Evolutionary conservation across 2,888 invertebrate genomes (phyloP), one percentile per base, ranked within the genome.

Genomic region (Drosophila gaucha): DNA sequence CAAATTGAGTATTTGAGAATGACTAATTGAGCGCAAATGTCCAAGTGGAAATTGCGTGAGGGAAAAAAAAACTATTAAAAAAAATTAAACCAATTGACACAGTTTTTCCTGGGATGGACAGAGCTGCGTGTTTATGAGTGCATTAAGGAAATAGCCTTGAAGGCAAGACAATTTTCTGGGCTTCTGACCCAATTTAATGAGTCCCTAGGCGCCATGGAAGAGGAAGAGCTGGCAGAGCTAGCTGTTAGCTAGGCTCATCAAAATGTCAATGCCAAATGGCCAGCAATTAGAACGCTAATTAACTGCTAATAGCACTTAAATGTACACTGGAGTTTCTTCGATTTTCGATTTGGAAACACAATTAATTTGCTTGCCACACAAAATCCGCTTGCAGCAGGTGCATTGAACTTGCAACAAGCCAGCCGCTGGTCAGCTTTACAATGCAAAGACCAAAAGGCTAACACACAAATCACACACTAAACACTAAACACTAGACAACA

Each of bases 21-120:
- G 66, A 80, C 62, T 76, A 86, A 79, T 83, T 86, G 77, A 51
- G 51, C 31, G 20, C 24, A 35, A 36, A 12, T 41, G 41, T 9
- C 2, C 36, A 56, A 36, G 9, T 39, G 63, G 31, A 39, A 47
- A 35, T 75, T 73, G 80, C 86, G 79, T 86, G 86, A 10, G 60
- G 6, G 2, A 20, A 30, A 10, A 12, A 67, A 24, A 52, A 14
- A 16, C n/a, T n/a, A n/a, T n/a, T 18, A 56, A 49, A 57, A 36
- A n/a, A 12, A 52, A 38, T 8, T 26, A 64, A 59, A 38, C 30
- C 62, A 47, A 74, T 80, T 80, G 80, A 86, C 80, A 86, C 86
- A 80, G 60, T 84, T 80, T 80, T 26, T 8, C 1, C 16, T 3
- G 10, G 31, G 24, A 41, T 56, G 51, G 20, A 46, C 55, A 33